Conservation (phyloP, 2,797 vertebrate species). For the Gymnothorax reevesii region DNA sequence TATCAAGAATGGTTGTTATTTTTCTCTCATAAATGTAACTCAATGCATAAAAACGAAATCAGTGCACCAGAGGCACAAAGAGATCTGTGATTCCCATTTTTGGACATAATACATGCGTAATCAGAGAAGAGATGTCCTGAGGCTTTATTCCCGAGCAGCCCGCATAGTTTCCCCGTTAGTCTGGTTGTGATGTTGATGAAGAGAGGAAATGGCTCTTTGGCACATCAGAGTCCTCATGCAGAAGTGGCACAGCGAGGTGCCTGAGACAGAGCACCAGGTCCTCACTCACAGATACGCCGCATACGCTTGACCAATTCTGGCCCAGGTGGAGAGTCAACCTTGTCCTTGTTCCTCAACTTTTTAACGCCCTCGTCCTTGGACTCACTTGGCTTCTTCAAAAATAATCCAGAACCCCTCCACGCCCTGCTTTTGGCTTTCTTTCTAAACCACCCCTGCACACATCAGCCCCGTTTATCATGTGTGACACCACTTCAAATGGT, state of each 20-base stretch:
- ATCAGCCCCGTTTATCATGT: background rate
- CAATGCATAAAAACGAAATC: too few relatives aligned
- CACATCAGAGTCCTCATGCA: constrained; percentile 42
- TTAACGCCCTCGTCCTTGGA: background rate
- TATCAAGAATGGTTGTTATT: constrained; percentile 77
- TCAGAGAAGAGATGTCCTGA: constrained; percentile 51
- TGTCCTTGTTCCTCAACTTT: constrained; percentile 26
- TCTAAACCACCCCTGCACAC: background rate
- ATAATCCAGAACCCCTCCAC: background rate
- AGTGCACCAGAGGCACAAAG: too few relatives aligned
- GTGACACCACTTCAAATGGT: background rate
- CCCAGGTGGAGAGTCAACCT: constrained; percentile 31
- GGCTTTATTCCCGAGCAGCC: constrained; percentile 60
- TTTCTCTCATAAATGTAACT: constrained; percentile 62
- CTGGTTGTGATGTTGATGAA: constrained; percentile 55
- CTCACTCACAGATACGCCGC: constrained; percentile 36
- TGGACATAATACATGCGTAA: constrained; percentile 49
- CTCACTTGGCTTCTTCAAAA: too few relatives aligned
- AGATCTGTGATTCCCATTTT: constrained; percentile 4
- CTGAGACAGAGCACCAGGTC: constrained; percentile 30
- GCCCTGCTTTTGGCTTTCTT: background rate
- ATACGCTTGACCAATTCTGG: constrained; percentile 41
- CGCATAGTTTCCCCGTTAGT: constrained; percentile 50
- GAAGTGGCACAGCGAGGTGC: constrained; percentile 52
- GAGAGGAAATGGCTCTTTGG: constrained; percentile 54